Conservation (phyloP, 35 echinoderm and acorn worm genomes). For the Nesometra sesokonis region DNA sequence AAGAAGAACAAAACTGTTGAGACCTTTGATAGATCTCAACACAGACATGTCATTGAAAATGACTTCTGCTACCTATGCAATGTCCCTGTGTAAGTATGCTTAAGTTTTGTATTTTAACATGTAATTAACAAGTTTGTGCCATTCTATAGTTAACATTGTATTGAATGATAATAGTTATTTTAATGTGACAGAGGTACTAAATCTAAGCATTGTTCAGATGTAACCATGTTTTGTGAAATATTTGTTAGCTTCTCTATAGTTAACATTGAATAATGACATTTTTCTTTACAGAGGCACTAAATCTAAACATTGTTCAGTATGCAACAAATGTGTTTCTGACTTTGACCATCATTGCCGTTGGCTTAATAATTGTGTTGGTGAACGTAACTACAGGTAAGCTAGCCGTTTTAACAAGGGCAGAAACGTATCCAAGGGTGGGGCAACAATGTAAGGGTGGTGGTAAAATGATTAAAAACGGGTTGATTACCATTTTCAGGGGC, state of each 20-base stretch:
- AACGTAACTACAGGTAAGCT: background rate
- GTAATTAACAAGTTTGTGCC: background rate
- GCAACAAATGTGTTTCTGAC: slow-evolving; percentile 91
- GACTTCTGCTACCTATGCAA: slow-evolving; percentile 90
- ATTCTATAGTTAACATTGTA: no score
- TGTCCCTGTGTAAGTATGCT: slow-evolving; percentile 75
- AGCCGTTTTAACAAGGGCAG: no score
- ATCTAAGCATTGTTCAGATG: no score
- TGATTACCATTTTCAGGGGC: no score
- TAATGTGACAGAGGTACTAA: no score
- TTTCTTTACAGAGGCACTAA: slow-evolving; percentile 36
- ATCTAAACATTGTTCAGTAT: slow-evolving; percentile 88
- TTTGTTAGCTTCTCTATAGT: no score
- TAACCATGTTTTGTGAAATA: no score
- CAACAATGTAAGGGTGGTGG: no score
- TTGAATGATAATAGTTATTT: no score
- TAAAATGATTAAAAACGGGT: no score
- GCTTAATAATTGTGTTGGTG: slow-evolving; percentile 95
- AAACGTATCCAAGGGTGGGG: no score
- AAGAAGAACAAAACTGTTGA: slow-evolving; percentile 28
- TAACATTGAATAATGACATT: no score
- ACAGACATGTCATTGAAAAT: slow-evolving; percentile 94
- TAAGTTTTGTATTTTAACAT: background rate
- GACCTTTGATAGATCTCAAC: slow-evolving; percentile 66
- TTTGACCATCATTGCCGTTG: slow-evolving; percentile 99